Evolutionary conservation across 2,888 invertebrate genomes (phyloP), one percentile per base, ranked within the genome.

Genomic region (Macrosoma leucophasiata): DNA sequence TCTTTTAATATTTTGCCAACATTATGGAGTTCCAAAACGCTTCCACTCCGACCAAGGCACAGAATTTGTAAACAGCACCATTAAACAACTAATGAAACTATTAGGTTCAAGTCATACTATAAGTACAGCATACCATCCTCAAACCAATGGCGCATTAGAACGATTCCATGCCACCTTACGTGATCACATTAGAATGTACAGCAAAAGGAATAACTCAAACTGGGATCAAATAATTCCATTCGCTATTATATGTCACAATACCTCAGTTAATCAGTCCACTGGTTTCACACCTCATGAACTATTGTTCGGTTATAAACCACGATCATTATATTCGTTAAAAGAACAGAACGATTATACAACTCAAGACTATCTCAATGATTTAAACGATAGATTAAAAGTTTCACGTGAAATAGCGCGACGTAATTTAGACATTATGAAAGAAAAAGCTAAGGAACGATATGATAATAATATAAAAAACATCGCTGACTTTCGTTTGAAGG

Each of bases 21-120:
- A 61, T 19, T 60, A 43, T 13, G 58, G 58, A 6, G 39, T 58
- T 2, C 58, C 57, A 2, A 56, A 55, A 36, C 33, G 60, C 4
- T 56, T 60, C 12, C 62, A 58, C 29, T 59, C 58, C 1, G 57
- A 58, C 24, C 58, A 58, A 51, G 61, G 58, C 4, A 48, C 50
- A 2, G 58, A 60, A 43, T 62, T 60, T 23, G 39, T 50, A n/a
- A 62, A 58, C 26, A 46, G 33, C 4, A 25, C 52, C 1, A 30
- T 59, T 3, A 62, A 59, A 51, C 55, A 64, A 39, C 20, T 62
- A 3, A 49, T 45, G 13, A 58, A 57, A 46, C 48, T 55, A 3
- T 26, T 61, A 10, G 55, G 58, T 10, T 35, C 55, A 1, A 53
- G 32, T 21, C 57, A 58, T 1, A 50, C 58, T 1, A 37, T 56